Conservation (phyloP, 53 echinoderm and acorn worm species). For the Echinometra lucunter region DNA sequence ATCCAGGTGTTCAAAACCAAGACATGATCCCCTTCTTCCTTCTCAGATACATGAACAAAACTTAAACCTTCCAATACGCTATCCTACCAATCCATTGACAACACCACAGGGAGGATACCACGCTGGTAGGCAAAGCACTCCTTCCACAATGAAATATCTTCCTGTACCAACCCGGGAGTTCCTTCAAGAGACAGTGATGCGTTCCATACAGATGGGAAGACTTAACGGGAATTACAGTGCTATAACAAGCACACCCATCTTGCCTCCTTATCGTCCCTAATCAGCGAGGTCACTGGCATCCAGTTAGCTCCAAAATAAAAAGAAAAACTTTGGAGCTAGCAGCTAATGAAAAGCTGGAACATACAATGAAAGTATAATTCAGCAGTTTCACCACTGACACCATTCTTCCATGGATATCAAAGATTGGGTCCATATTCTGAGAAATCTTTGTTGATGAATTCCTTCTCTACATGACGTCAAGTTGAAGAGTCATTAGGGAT, state of each 20-base stretch:
- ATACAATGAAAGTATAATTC: neutral
- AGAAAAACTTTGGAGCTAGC: neutral
- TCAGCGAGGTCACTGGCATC: conserved; percentile 30
- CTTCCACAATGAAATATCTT: neutral
- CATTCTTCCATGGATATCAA: neutral
- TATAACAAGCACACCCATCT: conserved; percentile 44
- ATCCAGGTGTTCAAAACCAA: conserved; percentile 53
- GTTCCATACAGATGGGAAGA: conserved; percentile 27
- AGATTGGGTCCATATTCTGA: neutral
- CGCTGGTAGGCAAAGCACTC: neutral
- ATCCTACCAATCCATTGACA: neutral
- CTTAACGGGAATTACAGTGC: conserved; percentile 7
- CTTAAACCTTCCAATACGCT: neutral
- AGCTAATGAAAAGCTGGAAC: neutral
- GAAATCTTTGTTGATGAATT: conserved; percentile 33
- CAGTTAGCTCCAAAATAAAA: neutral
- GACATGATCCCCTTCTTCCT: conserved; percentile 45
- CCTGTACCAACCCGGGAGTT: neutral
- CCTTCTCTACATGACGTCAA: conserved; percentile 29
- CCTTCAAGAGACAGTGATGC: conserved; percentile 39
- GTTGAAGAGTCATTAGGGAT: conserved; percentile 5
- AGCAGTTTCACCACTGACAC: neutral
- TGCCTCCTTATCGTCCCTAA: neutral
- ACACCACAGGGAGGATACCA: neutral
- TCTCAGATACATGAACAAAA: conserved; percentile 21